Percentiles rank a stretch among this genome's conserved stretches.
These are phyloP conservation scores for Sturnira hondurensis DNA, from an alignment of 2,113 vertebrate species.

Conservation along the genomic window DNA sequence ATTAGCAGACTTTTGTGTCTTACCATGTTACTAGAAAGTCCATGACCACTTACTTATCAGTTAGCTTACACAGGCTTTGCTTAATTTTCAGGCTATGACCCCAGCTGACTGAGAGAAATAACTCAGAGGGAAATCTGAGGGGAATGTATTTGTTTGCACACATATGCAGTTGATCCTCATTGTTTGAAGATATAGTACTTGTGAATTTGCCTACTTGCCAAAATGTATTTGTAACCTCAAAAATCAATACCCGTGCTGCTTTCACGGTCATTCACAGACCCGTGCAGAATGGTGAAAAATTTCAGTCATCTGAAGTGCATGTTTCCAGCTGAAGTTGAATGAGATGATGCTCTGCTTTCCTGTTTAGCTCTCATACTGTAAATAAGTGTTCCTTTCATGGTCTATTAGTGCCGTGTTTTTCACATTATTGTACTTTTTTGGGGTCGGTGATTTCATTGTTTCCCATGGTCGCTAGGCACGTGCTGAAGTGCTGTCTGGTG, in stretches of 20 bases:
- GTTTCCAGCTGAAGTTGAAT: neutral
- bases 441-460: neutral
- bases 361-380: neutral
- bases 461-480: neutral
- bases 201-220: neutral
- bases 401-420: neutral
- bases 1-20: neutral
- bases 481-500: neutral
- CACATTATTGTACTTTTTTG: neutral
- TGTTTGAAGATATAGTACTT: conserved; percentile 16
- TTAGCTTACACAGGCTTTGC: neutral
- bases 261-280: neutral
- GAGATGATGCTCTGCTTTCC: neutral
- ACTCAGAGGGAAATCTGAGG: neutral
- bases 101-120: neutral
- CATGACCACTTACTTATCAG: neutral
- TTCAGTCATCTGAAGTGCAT: neutral
- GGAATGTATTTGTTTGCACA: neutral
- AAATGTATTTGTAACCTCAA: neutral
- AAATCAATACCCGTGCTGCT: neutral
- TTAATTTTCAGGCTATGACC: neutral
- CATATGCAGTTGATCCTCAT: neutral
- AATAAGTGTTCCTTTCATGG: neutral
- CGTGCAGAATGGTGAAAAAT: neutral
- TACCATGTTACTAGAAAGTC: neutral